A percentile compares a stretch with the other conserved stretches of the same genome.
phyloP scores from a whole-genome alignment of 2,113 vertebrate genomes.

The Aptenodytes patagonicus region DNA sequence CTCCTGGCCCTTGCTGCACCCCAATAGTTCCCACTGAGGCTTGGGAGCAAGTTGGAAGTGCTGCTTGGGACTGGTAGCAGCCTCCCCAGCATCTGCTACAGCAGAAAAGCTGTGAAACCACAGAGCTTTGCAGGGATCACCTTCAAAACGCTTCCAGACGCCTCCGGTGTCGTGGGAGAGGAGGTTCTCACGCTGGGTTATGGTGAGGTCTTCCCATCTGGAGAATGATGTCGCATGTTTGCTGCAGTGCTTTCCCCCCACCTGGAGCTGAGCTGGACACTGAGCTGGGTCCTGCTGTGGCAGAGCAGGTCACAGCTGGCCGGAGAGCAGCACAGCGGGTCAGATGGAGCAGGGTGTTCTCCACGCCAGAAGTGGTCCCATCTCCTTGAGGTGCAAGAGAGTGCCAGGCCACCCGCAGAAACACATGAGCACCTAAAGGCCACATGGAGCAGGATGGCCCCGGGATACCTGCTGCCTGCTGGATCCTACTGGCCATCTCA shows the following conservation, averaged over 20 bases:
- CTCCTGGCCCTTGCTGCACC: not conserved
- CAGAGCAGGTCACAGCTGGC: not conserved
- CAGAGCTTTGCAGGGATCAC: not conserved
- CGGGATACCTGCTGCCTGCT: not conserved
- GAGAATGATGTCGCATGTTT: not conserved
- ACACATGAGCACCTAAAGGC: not conserved
- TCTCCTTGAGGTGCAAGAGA: not conserved
- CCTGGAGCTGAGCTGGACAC: not conserved
- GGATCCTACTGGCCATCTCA: not conserved
- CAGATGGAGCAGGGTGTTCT: not conserved
- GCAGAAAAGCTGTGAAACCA: not conserved
- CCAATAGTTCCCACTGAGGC: not conserved
- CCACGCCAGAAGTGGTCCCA: not conserved
- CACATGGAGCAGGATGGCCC: not conserved
- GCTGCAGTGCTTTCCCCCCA: fast-evolving
- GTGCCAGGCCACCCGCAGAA: not conserved
- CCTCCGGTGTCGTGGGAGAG: not conserved
- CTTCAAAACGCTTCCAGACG: not conserved
- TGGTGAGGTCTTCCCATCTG: not conserved
- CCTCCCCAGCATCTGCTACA: not conserved
- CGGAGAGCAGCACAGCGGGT: not conserved
- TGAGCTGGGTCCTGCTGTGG: not conserved
- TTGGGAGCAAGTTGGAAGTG: not conserved
- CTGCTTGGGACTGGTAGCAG: not conserved
- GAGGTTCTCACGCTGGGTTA: not conserved